Evolutionary conservation across 2,113 vertebrate genomes (phyloP), one percentile per base, ranked within the genome.

Genomic region (Zosterops pallidus): DNA sequence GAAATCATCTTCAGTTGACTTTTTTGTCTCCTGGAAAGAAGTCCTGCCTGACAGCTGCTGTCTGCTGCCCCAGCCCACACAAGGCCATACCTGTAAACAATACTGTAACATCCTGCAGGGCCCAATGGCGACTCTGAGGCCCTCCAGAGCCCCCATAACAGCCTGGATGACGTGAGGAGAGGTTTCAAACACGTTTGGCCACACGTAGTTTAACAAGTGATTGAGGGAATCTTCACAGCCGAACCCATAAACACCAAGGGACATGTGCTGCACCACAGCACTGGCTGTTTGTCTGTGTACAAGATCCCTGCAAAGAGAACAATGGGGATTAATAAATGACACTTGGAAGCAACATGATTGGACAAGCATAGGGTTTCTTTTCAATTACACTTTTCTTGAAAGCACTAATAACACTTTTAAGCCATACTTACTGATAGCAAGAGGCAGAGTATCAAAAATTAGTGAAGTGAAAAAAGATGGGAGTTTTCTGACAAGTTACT

Each of bases 91-190:
- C 99, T 99, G 99, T 97, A 99, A 97, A 96, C 99, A 99, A 96
- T 99, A 99, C 97, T 99, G 99, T 57, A 99, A 96, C 99, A 99
- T 99, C 96, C 99, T 98, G 95, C 99, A 99, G 23, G 99, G 99
- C 59, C 99, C 99, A 44, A 99, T 99, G 41, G 99, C 99, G 5
- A 99, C 99, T 76, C 99, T 95, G 70, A 99, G 98, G 31, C 99
- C 99, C 96, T 99, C 99, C 92, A 99, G 97, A 21, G 99, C 99
- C 6, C 99, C 99, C 99, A 99, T 99, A 3, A 99, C 99, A 2
- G 99, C 99, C 97, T 99, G 99, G 94, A 99, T 99, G 57, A 99
- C 99, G 1, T 99, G 99, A 31, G 99, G 99, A 21, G 99, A 99
- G 5, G 99, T 99, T 97, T 99, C 99, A 67, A 99, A 99, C 47